Evolutionary conservation across 2,113 vertebrate genomes (phyloP), one percentile per base, ranked within the genome.

Genomic region (Anthoscopus minutus): DNA sequence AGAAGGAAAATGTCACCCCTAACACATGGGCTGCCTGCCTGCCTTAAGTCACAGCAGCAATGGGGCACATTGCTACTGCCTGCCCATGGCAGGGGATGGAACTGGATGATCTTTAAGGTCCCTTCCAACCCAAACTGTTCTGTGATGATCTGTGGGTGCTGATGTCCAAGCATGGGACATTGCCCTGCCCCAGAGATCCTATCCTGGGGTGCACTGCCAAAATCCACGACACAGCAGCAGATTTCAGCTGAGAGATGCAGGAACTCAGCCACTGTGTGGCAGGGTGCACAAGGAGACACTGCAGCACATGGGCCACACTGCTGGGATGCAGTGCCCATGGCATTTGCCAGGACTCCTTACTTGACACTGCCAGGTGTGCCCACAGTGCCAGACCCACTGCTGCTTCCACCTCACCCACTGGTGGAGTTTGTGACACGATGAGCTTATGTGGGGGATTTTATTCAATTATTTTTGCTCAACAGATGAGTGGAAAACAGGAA

Each of bases 21-120:
- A 37, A 15, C 1, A 9, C 0, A 0, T 7, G 11, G 23, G 45
- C 40, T 50, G 47, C 48, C 56, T 22, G 23, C 9, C 33, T 40
- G 42, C 8, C 6, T 25, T 40, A 14, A 71, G 16, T 53, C n/a
- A 3, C 51, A 79, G 50, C 6, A 47, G 31, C 25, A 24, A 8
- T 4, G 30, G 38, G 37, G 33, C 60, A 40, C 19, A 4, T 9
- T 48, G 50, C n/a, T 73, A 6, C 58, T 73, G 35, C 47, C n/a
- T 62, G 73, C 28, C 33, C 15, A 3, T 3, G 18, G 62, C 47
- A 71, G 48, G 8, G 47, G 13, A 15, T 71, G 85, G 30, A 35
- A 25, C 24, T 30, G 58, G 21, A 9, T 27, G 9, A 37, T 37
- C 50, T 33, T 50, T 9, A 50, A 37, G 35, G 42, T 7, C 5